These are phyloP conservation scores for Chiridota heheva DNA, from an alignment of 35 echinoderm and acorn worm species.

Conservation along the genomic window DNA sequence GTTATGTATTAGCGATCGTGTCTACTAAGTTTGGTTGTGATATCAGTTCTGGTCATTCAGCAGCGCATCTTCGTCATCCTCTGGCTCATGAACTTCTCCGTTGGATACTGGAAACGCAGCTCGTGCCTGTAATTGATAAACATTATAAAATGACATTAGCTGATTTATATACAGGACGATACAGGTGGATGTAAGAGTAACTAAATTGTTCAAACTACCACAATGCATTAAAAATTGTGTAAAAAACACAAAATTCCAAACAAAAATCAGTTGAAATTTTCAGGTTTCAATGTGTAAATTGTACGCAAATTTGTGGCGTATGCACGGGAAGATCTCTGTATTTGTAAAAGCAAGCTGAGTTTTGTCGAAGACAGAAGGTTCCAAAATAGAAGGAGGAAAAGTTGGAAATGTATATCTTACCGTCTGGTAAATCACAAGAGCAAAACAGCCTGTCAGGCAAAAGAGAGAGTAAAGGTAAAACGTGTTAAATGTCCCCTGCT, in stretches of 20 bases:
- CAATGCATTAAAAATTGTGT: no score
- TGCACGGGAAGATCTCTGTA: neutral
- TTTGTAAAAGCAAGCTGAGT: no score
- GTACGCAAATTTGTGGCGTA: neutral
- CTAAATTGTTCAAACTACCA: no score
- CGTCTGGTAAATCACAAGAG: constrained; percentile 50
- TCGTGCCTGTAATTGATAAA: constrained; percentile 15
- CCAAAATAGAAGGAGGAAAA: neutral
- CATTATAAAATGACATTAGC: neutral
- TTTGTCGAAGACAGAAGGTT: no score
- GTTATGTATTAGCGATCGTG: no score
- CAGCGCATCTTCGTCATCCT: neutral
- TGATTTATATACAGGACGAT: neutral
- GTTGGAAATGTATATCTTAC: constrained; percentile 32
- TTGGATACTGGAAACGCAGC: constrained; percentile 23
- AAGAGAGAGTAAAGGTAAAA: constrained; percentile 63
- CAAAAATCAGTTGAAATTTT: no score
- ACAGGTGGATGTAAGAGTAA: neutral
- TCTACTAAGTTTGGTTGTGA: no score
- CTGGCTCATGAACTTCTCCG: constrained; percentile 27
- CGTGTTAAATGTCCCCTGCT: constrained; percentile 50
- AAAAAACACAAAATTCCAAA: no score
- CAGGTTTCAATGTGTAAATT: no score
- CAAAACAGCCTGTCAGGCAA: constrained; percentile 19
- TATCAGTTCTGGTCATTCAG: no score